Evolutionary conservation across 2,888 invertebrate species (phyloP).

Genomic region (Mamestra brassicae): DNA sequence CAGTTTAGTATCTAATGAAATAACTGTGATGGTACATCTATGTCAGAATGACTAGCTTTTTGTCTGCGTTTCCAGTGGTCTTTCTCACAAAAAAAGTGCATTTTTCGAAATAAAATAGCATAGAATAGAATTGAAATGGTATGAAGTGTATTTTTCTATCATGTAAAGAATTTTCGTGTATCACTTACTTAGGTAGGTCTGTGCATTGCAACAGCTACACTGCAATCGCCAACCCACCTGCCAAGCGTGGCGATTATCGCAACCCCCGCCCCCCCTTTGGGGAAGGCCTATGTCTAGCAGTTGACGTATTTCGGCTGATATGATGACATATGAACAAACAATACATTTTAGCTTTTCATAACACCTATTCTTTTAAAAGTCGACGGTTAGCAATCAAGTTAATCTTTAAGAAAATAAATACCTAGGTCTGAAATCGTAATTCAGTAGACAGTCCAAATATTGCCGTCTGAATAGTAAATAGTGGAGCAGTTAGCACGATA

Average conservation of each 20-base stretch:
- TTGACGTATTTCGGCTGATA: no score
- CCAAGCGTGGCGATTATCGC: no score
- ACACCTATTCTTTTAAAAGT: background rate
- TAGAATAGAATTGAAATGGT: no score
- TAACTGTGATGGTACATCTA: background rate
- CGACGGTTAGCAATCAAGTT: background rate
- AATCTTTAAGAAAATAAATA: slow-evolving; percentile 7
- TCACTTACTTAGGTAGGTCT: no score
- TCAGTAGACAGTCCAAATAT: slow-evolving; percentile 28
- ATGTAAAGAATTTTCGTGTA: no score
- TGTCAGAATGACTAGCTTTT: background rate
- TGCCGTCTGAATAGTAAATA: slow-evolving; percentile 40
- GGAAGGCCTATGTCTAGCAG: no score
- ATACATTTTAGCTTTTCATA: no score
- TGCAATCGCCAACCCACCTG: no score
- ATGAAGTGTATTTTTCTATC: no score
- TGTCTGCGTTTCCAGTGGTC: background rate
- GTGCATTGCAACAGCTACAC: no score
- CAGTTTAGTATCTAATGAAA: slow-evolving; percentile 9
- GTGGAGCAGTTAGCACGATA: slow-evolving; percentile 44
- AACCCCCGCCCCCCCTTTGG: no score
- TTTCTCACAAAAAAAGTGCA: background rate
- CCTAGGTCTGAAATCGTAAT: slow-evolving; percentile 10
- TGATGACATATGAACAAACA: no score
- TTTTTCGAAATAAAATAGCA: background rate